Percentiles rank a stretch among this genome's conserved stretches.
These are phyloP conservation scores for Apoderus coryli DNA, from an alignment of 2,888 invertebrate genomes.

Conservation along the genomic window DNA sequence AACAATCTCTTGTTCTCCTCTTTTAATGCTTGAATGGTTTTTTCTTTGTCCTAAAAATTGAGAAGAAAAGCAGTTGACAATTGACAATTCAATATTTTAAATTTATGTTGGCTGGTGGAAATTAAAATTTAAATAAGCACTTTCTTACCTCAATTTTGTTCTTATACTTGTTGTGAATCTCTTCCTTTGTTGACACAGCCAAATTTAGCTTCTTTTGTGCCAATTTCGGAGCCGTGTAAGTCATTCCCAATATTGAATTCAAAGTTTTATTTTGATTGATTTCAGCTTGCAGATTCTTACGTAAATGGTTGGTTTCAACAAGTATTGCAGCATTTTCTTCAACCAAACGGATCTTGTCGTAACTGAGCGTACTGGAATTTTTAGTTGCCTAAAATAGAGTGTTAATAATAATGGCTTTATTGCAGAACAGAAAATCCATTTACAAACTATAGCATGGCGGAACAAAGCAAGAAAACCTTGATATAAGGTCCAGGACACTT, in stretches of 20 bases:
- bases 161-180: slow-evolving; percentile 42
- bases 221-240: slow-evolving; percentile 41
- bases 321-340: slow-evolving; percentile 65
- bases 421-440: too few relatives aligned
- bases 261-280: slow-evolving; percentile 53
- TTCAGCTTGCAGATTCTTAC: slow-evolving; percentile 51
- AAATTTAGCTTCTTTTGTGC: slow-evolving; percentile 49
- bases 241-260: slow-evolving; percentile 54
- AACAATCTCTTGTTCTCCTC: slow-evolving; percentile 27
- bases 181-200: slow-evolving; percentile 44
- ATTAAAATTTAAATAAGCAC: background rate
- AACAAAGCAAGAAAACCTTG: too few relatives aligned
- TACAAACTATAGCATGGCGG: too few relatives aligned
- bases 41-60: slow-evolving; percentile 29
- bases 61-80: slow-evolving; percentile 6
- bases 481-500: too few relatives aligned
- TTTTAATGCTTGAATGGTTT: slow-evolving; percentile 35
- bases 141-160: slow-evolving; percentile 34
- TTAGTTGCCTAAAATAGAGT: slow-evolving; percentile 26
- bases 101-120: too few relatives aligned
- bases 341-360: slow-evolving; percentile 31
- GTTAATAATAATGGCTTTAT: too few relatives aligned
- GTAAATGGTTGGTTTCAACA: slow-evolving; percentile 60
- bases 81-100: too few relatives aligned
- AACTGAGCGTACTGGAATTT: slow-evolving; percentile 25